These are phyloP conservation scores for Platycnemis pennipes DNA, from an alignment of 2,888 invertebrate species.

Conservation along the genomic window DNA sequence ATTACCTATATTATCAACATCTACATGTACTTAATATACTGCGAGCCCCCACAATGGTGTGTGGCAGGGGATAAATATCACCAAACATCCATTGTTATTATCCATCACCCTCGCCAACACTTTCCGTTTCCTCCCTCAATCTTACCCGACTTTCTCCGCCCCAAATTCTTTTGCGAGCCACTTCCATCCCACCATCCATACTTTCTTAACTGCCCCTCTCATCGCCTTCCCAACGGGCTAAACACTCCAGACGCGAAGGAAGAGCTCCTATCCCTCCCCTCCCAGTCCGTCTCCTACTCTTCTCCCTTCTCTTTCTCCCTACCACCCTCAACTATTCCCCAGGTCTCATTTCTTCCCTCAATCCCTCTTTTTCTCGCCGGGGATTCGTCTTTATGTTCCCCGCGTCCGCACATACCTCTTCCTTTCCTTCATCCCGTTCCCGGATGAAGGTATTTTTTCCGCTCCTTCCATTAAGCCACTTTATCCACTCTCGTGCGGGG, in stretches of 20 bases:
- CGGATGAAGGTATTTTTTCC: background rate
- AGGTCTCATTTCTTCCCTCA: background rate
- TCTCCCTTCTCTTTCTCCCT: background rate
- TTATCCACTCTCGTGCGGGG: background rate
- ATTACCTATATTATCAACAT: no score
- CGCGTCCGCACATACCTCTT: background rate
- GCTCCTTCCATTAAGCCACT: background rate
- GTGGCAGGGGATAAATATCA: no score
- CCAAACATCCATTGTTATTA: background rate
- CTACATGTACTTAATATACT: no score
- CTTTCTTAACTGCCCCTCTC: background rate
- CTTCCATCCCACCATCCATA: background rate
- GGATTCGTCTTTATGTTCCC: background rate
- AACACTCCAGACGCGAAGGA: background rate
- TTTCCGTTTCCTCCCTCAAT: background rate
- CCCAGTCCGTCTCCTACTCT: background rate
- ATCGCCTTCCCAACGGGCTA: background rate
- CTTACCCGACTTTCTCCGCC: background rate
- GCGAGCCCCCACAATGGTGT: no score
- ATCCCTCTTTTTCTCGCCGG: background rate
- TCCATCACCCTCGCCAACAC: background rate
- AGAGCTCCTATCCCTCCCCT: background rate
- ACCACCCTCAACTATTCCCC: background rate
- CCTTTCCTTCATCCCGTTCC: background rate
- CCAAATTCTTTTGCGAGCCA: background rate